A percentile compares a stretch with the other conserved stretches of the same genome.
Evolutionary conservation across 2,888 invertebrate species (phyloP).

Genomic region (Tuberolachnus salignus): DNA sequence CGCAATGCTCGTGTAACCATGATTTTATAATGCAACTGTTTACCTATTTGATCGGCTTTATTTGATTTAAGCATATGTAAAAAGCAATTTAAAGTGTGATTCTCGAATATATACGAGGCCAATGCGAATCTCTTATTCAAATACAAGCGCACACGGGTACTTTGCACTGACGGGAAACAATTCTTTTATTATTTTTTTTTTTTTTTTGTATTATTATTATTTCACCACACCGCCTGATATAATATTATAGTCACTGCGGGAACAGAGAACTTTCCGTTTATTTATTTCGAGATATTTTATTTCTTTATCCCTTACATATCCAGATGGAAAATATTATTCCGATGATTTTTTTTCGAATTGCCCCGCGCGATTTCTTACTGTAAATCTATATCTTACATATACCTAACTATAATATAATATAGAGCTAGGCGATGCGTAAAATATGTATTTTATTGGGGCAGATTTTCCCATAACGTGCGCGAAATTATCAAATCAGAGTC

Average conservation of each 20-base stretch:
- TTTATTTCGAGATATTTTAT: neutral
- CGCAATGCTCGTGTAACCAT: neutral
- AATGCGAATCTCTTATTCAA: constrained; percentile 14
- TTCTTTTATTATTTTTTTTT: neutral
- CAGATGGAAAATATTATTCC: neutral
- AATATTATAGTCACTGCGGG: neutral
- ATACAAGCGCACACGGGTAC: constrained; percentile 15
- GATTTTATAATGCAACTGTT: constrained; percentile 32
- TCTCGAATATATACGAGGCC: constrained; percentile 10
- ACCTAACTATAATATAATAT: too few species aligned
- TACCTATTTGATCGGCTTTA: constrained; percentile 28
- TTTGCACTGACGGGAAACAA: constrained; percentile 23
- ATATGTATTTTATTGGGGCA: too few species aligned
- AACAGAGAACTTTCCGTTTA: neutral
- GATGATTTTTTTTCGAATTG: neutral
- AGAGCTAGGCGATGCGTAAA: too few species aligned
- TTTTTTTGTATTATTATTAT: neutral
- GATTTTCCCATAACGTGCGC: too few species aligned
- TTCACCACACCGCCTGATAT: neutral
- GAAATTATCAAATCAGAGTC: too few species aligned
- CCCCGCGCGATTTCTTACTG: too few species aligned
- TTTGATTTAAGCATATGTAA: constrained; percentile 29
- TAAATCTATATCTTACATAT: too few species aligned
- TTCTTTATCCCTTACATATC: neutral
- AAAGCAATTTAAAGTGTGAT: constrained; percentile 7